A percentile compares a stretch with the other conserved stretches of the same genome.
Evolutionary conservation across 1,140 invertebrate genomes (phyloP).

Genomic region (Dendrolimus punctatus): DNA sequence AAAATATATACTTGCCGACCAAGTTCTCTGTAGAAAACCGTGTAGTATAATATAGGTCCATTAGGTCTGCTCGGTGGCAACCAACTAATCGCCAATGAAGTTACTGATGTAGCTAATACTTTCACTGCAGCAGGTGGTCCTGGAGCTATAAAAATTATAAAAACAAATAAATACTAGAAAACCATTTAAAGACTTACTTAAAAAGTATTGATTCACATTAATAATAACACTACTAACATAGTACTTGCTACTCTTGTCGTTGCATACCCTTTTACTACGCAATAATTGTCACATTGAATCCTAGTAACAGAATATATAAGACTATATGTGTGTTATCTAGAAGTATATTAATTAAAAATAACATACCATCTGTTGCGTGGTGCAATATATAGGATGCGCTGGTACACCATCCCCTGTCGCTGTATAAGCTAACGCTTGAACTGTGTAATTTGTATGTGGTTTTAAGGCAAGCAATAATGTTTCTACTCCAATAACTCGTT

Average conservation of each 20-base stretch:
- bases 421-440: conserved; percentile 88
- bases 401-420: conserved; percentile 86
- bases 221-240: too few species aligned
- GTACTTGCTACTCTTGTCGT: too few species aligned
- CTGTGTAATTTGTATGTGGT: conserved; percentile 88
- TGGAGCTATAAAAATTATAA: conserved; percentile 75
- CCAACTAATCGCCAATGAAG: conserved; percentile 89
- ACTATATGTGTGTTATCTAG: too few species aligned
- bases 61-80: conserved; percentile 84
- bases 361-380: conserved; percentile 85
- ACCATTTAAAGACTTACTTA: too few species aligned
- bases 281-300: too few species aligned
- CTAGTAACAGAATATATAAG: too few species aligned
- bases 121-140: conserved; percentile 87
- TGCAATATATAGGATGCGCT: conserved; percentile 83
- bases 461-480: conserved; percentile 82
- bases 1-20: conserved; percentile 49
- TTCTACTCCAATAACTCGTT: conserved; percentile 82
- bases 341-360: neutral
- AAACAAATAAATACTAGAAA: conserved; percentile 1
- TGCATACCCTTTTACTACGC: too few species aligned
- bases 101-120: conserved; percentile 83
- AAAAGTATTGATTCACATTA: too few species aligned
- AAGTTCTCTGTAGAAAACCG: conserved; percentile 83
- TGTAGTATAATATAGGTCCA: conserved; percentile 86